Evolutionary conservation across 2,113 vertebrate species (phyloP).

Genomic region (Gobiocypris rarus): DNA sequence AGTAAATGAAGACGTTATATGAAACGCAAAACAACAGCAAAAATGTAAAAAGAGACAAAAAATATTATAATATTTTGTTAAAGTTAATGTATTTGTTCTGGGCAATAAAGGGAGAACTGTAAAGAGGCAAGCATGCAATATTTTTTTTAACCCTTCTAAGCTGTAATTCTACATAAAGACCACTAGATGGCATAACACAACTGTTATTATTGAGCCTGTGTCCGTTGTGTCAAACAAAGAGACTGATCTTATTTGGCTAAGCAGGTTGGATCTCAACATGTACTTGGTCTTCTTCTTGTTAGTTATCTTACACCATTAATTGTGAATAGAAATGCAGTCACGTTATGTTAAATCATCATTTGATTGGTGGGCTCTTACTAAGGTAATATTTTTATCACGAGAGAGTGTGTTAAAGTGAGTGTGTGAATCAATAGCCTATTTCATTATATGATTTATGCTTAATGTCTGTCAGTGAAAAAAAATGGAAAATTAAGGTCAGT

Average conservation of each 20-base stretch:
- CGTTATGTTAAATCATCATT: not conserved
- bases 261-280: not conserved
- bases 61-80: no score
- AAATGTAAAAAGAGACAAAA: no score
- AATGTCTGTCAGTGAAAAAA: not conserved
- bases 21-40: no score
- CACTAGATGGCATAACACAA: constrained; percentile 63
- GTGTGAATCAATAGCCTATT: not conserved
- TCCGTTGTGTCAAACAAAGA: not conserved
- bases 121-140: no score
- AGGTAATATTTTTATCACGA: not conserved
- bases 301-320: no score
- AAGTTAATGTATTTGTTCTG: no score
- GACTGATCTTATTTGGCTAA: not conserved
- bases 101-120: not conserved
- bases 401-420: not conserved
- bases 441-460: not conserved
- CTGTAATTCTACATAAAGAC: constrained; percentile 13
- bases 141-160: not conserved
- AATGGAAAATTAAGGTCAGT: not conserved
- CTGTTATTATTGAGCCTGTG: not conserved
- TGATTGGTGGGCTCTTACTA: not conserved
- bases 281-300: not conserved
- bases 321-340: not conserved
- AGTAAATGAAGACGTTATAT: no score